phyloP scores from a whole-genome alignment of 2,888 invertebrate genomes.

The Callosobruchus maculatus region DNA sequence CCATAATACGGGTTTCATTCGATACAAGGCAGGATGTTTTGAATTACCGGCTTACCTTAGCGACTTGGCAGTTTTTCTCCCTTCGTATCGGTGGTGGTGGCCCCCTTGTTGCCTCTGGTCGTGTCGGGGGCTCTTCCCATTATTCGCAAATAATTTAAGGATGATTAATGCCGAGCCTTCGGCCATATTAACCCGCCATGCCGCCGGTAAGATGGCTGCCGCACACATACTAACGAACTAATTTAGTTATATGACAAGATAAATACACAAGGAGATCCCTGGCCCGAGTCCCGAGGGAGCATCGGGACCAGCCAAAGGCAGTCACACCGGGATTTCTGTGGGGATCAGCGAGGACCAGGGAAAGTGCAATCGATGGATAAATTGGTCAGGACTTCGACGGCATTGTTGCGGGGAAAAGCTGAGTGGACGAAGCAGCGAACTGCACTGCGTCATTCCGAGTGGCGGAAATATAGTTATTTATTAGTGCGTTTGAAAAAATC shows the following conservation, averaged over 20 bases:
- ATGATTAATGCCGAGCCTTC: conserved; percentile 25
- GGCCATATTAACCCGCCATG: conserved; percentile 22
- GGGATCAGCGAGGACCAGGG: conserved; percentile 11
- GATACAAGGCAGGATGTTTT: not conserved
- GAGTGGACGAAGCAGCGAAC: not conserved
- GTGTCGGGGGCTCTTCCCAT: conserved; percentile 2
- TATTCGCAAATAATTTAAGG: conserved; percentile 25
- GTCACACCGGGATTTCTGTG: conserved; percentile 11
- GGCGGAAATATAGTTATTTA: too few relatives aligned
- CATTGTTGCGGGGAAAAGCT: not conserved
- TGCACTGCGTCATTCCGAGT: too few relatives aligned
- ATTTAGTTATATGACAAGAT: conserved; percentile 50
- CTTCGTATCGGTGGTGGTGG: not conserved
- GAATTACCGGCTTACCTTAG: not conserved
- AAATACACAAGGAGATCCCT: conserved; percentile 47
- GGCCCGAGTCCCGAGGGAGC: conserved; percentile 38
- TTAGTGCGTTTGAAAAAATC: too few relatives aligned
- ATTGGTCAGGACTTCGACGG: not conserved
- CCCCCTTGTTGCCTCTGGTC: not conserved
- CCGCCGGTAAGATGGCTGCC: conserved; percentile 18
- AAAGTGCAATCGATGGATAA: conserved; percentile 11
- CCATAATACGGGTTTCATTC: too few relatives aligned
- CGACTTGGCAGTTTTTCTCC: not conserved
- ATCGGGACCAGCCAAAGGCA: conserved; percentile 28
- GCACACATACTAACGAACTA: conserved; percentile 38